phyloP scores from a whole-genome alignment of 2,797 vertebrate species.

The Naso thynnoides region DNA sequence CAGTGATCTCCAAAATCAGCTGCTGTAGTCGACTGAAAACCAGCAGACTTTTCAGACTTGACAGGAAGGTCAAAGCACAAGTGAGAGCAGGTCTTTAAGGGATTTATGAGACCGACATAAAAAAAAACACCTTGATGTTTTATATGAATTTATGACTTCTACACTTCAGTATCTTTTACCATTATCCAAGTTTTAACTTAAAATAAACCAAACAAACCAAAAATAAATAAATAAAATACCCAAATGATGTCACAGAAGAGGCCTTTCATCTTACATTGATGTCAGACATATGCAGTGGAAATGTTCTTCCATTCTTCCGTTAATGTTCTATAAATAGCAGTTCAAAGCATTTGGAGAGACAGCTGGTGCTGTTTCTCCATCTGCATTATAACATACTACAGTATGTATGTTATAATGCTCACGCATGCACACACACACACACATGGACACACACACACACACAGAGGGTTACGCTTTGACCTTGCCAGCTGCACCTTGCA shows the following conservation, averaged over 20 bases:
- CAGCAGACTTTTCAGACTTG: background rate
- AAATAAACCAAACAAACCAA: no score
- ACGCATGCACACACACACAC: slow-evolving; percentile 15
- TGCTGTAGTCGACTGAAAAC: background rate
- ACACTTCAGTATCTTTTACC: background rate
- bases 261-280: background rate
- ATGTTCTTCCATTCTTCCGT: slow-evolving; percentile 18
- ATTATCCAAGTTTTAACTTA: background rate
- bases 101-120: background rate
- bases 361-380: slow-evolving; percentile 69
- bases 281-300: background rate
- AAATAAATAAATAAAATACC: no score
- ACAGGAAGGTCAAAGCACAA: slow-evolving; percentile 9
- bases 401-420: slow-evolving; percentile 28
- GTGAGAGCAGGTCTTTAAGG: background rate
- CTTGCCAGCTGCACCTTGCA: slow-evolving; percentile 50
- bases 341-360: slow-evolving; percentile 59
- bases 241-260: background rate
- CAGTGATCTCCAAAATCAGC: background rate
- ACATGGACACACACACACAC: slow-evolving; percentile 3
- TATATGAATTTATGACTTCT: background rate
- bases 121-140: background rate
- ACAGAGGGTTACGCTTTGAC: slow-evolving; percentile 27
- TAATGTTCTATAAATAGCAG: slow-evolving; percentile 55
- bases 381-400: slow-evolving; percentile 42